Percentiles rank a stretch among this genome's conserved stretches.
Evolutionary conservation across 2,797 vertebrate genomes (phyloP).

Genomic region (Gastrophryne carolinensis): DNA sequence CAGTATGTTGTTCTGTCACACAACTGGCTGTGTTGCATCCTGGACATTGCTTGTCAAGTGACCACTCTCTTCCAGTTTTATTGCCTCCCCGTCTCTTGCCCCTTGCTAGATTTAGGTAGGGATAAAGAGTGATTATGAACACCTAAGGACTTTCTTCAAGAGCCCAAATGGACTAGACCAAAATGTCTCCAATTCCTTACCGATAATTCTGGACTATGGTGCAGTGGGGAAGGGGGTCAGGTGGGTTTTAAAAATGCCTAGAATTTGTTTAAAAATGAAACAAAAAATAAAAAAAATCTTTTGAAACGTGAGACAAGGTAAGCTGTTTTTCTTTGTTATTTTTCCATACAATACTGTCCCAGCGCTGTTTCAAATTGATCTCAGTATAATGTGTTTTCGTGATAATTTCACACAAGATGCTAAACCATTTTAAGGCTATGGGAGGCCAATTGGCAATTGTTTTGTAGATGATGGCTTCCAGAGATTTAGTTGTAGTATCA

Average conservation of each 20-base stretch:
- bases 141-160: constrained; percentile 31
- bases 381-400: too few species aligned
- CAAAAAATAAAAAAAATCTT: constrained; percentile 51
- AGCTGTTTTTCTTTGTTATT: too few species aligned
- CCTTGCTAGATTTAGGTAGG: constrained; percentile 7
- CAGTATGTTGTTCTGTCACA: constrained; percentile 38
- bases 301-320: constrained; percentile 53
- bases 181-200: constrained; percentile 18
- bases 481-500: too few species aligned
- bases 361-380: too few species aligned
- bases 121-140: constrained; percentile 25
- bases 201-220: constrained; percentile 8
- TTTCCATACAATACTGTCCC: too few species aligned
- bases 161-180: constrained; percentile 22
- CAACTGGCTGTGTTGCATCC: constrained; percentile 40
- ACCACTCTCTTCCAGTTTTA: constrained; percentile 44
- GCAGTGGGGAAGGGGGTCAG: constrained; percentile 38
- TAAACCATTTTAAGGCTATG: too few species aligned
- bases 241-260: constrained; percentile 54
- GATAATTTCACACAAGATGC: too few species aligned
- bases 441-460: too few species aligned
- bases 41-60: constrained; percentile 51
- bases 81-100: constrained; percentile 32
- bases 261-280: constrained; percentile 52
- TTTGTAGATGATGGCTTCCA: too few species aligned